Conservation (phyloP, 2,797 vertebrate genomes). For the Falco rusticolus region DNA sequence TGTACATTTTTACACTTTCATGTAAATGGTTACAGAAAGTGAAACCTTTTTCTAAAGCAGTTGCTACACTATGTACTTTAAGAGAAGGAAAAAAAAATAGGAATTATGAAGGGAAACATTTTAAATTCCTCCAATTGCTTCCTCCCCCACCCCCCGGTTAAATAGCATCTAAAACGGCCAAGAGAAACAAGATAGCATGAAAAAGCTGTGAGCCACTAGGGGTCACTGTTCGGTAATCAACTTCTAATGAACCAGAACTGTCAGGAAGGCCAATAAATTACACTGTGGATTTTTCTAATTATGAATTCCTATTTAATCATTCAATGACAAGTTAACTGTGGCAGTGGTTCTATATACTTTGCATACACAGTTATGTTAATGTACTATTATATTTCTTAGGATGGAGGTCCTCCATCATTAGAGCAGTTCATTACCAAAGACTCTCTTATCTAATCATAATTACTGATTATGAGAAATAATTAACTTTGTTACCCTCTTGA, state of each 20-base stretch:
- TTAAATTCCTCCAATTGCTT: not conserved
- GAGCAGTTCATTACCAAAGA: slow-evolving; percentile 86
- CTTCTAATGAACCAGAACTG: slow-evolving; percentile 92
- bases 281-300: slow-evolving; percentile 91
- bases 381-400: slow-evolving; percentile 84
- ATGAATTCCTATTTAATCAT: slow-evolving; percentile 95
- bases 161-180: not conserved
- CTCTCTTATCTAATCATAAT: slow-evolving; percentile 93
- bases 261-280: slow-evolving; percentile 90
- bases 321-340: slow-evolving; percentile 90
- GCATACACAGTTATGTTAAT: slow-evolving; percentile 90
- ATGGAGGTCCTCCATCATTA: slow-evolving; percentile 87
- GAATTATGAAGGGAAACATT: not conserved
- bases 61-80: not conserved
- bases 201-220: slow-evolving; percentile 83
- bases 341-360: slow-evolving; percentile 81
- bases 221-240: slow-evolving; percentile 93
- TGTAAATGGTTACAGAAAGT: not conserved
- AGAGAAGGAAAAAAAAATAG: not conserved
- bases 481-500: slow-evolving; percentile 84
- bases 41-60: slow-evolving; percentile 5
- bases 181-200: slow-evolving; percentile 25
- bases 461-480: slow-evolving; percentile 94
- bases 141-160: not conserved
- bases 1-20: not conserved